Base-by-base conservation (phyloP, 2,888 invertebrate genomes). In the Sphinx pinastri region DNA sequence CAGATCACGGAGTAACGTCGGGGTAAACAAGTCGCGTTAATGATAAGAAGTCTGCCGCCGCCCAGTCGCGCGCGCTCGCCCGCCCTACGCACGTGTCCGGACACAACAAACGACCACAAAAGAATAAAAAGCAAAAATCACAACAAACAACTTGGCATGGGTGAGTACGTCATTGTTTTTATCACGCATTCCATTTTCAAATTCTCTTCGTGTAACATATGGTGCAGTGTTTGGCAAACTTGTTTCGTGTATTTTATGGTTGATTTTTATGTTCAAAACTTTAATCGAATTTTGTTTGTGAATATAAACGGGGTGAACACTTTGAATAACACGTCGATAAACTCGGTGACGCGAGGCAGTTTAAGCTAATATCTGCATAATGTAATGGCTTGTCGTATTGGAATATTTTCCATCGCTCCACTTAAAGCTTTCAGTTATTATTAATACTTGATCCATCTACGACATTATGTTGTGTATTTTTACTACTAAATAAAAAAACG, bases 21-120 rank as follows among this genome's bases (percentile, higher is more conserved):
- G 81, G 79, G 90, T 92, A 91, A 93, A 91, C 91, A 92, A 89
- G 86, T 85, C 78, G 78, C 75, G 77, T 79, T 86, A 83, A 87
- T 90, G 92, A 93, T 91, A 92, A 92, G 86, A 83, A 83, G 83
- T 74, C 74, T 73, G 84, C 77, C 88, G 89, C 83, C 90, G 86
- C 78, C 82, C 88, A 91, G 93, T 91, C 92, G 91, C 87, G 81
- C 84, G 84, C 84, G 81, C 79, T 88, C 91, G 88, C 91, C 91
- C 93, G 90, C 91, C 91, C 87, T 76, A 81, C 80, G 81, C 88
- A 88, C 89, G 87, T 84, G 88, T 87, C 79, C 70, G 63, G n/a
- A 57, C 19, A 68, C 31, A 55, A 54, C 54, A 68, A 55, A 54
- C 54, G 55, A 68, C 47, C 57, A 45, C 45, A 57, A 68, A 68